Percentiles rank a stretch among this genome's conserved stretches.
Evolutionary conservation across 2,797 vertebrate species (phyloP).

Genomic region (Micromesistius poutassou): DNA sequence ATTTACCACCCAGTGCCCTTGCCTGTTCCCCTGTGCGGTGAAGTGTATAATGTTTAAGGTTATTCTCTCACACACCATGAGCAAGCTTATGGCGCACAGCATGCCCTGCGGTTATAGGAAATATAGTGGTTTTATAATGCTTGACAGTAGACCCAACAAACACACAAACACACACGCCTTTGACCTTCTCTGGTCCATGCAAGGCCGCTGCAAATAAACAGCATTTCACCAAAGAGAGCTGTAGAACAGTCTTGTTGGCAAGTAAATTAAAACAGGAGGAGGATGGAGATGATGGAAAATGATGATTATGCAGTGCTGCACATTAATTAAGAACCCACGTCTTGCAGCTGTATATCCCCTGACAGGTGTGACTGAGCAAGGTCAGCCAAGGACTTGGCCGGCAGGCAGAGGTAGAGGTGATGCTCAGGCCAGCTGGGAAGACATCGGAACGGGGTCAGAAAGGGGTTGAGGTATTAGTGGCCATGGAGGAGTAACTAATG

Average conservation of each 20-base stretch:
- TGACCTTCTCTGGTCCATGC: neutral
- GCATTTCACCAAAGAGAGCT: neutral
- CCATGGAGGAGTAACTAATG: neutral
- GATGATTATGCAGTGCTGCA: neutral
- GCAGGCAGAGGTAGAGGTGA: no score
- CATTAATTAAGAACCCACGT: constrained; percentile 1
- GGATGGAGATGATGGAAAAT: neutral
- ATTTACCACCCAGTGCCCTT: neutral
- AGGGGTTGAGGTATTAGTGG: neutral
- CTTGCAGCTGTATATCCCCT: neutral
- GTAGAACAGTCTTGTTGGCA: neutral
- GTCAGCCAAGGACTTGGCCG: neutral
- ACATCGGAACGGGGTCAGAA: neutral
- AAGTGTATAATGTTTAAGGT: neutral
- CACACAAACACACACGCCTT: neutral
- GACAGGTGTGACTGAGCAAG: neutral
- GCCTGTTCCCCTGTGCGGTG: neutral
- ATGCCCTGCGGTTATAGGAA: neutral
- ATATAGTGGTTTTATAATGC: neutral
- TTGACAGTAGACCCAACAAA: neutral
- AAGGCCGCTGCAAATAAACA: neutral
- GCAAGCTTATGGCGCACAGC: neutral
- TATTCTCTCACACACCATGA: neutral
- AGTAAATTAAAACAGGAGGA: neutral
- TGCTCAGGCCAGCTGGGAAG: neutral